phyloP scores from a whole-genome alignment of 2,888 invertebrate species.

The Acronicta aceris region DNA sequence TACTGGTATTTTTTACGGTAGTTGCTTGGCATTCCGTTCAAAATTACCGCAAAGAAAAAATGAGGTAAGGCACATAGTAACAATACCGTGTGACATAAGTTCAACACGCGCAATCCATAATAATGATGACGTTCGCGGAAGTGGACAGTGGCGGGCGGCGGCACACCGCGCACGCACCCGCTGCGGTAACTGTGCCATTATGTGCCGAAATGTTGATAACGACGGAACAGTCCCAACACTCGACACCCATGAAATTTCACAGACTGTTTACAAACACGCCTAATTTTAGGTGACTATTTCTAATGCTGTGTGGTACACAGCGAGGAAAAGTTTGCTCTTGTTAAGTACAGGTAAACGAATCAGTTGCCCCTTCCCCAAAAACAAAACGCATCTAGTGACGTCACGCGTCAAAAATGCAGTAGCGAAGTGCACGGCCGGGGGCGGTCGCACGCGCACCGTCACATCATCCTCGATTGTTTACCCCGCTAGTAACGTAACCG shows the following conservation, averaged over 20 bases:
- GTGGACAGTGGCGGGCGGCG: conserved; percentile 56
- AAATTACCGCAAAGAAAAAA: conserved; percentile 14
- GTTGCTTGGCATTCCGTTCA: conserved; percentile 4
- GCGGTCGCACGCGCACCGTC: conserved; percentile 84
- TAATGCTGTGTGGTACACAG: conserved; percentile 23
- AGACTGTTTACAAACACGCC: conserved; percentile 59
- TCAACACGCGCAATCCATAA: conserved; percentile 71
- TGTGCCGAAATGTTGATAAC: conserved; percentile 46
- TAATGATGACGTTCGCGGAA: conserved; percentile 77
- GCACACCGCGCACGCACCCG: conserved; percentile 26
- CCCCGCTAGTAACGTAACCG: conserved; percentile 84
- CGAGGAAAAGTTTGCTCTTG: conserved; percentile 3
- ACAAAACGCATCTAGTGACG: conserved; percentile 68
- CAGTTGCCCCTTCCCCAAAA: conserved; percentile 21
- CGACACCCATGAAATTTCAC: conserved; percentile 37
- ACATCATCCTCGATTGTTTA: conserved; percentile 85
- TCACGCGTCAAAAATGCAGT: conserved; percentile 83
- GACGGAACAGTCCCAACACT: conserved; percentile 24
- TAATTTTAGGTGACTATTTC: conserved; percentile 57
- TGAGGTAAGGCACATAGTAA: conserved; percentile 37
- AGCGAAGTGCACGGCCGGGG: conserved; percentile 81
- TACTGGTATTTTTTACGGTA: conserved; percentile 25
- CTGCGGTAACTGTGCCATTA: conserved; percentile 46
- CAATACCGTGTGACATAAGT: conserved; percentile 59
- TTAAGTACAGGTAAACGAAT: conserved; percentile 42